phyloP scores from a whole-genome alignment of 2,113 vertebrate species.

The Protobothrops mucrosquamatus region DNA sequence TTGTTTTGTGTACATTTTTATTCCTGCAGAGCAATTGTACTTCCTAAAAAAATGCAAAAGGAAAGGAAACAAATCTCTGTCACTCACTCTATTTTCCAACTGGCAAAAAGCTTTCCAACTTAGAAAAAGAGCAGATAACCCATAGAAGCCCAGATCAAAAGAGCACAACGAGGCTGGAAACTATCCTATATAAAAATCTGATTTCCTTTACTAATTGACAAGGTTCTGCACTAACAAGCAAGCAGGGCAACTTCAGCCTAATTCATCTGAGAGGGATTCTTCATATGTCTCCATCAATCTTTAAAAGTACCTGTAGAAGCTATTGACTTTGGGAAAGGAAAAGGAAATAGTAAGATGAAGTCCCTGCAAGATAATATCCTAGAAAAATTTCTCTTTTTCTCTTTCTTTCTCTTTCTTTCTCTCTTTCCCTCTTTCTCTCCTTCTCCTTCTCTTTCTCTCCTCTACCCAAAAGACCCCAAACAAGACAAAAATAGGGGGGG shows the following conservation, averaged over 20 bases:
- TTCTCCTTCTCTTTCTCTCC: background rate
- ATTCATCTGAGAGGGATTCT: background rate
- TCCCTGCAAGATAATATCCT: background rate
- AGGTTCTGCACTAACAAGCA: slow-evolving; percentile 1
- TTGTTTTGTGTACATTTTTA: background rate
- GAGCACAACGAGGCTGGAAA: slow-evolving; percentile 14
- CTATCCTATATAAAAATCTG: slow-evolving; percentile 13
- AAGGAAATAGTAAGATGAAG: slow-evolving; percentile 8
- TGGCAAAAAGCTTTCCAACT: background rate
- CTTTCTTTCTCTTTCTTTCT: background rate
- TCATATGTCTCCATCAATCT: background rate
- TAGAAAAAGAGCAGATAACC: slow-evolving; percentile 10
- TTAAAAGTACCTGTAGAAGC: slow-evolving; percentile 2
- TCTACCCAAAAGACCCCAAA: background rate
- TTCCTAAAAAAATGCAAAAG: background rate
- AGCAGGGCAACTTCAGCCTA: background rate
- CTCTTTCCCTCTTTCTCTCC: background rate
- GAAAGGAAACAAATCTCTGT: background rate
- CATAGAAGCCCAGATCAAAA: slow-evolving; percentile 19
- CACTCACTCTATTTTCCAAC: background rate
- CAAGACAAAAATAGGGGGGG: slow-evolving; percentile 4
- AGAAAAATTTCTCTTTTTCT: background rate
- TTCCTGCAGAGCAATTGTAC: background rate
- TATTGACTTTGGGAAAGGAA: slow-evolving; percentile 15
- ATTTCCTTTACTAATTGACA: slow-evolving; percentile 22